Conservation (phyloP, 2,113 vertebrate genomes). For the Clinocottus analis region DNA sequence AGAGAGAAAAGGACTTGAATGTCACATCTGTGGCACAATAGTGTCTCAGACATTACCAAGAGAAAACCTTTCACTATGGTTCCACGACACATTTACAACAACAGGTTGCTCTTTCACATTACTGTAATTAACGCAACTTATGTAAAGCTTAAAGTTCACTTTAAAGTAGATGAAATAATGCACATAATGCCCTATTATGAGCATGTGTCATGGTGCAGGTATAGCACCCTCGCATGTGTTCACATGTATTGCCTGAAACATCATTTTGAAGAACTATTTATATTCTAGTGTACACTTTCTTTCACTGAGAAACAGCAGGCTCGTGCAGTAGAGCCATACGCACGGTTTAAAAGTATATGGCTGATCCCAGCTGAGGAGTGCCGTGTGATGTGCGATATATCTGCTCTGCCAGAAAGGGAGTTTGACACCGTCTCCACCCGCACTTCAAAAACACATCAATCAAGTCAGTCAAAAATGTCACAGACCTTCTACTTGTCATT, state of each 20-base stretch:
- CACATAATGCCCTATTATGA: background rate
- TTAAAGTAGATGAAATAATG: background rate
- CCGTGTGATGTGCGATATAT: constrained; percentile 60
- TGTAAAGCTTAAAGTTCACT: background rate
- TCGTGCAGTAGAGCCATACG: constrained; percentile 19
- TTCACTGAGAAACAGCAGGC: background rate
- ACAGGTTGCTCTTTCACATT: background rate
- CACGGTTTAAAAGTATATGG: constrained; percentile 35
- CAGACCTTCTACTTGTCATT: constrained; percentile 79
- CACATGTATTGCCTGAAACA: background rate
- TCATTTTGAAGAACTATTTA: background rate
- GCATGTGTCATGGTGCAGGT: background rate
- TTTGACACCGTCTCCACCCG: constrained; percentile 56
- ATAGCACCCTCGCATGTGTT: background rate
- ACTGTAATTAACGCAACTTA: constrained; percentile 2
- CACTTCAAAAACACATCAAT: constrained; percentile 84
- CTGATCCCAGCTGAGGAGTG: constrained; percentile 36
- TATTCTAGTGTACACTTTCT: background rate
- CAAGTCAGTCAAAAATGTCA: constrained; percentile 79
- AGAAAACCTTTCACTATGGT: constrained; percentile 28
- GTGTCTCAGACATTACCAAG: constrained; percentile 13
- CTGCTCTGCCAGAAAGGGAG: constrained; percentile 64
- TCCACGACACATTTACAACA: background rate
- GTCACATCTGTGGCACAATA: constrained; percentile 34
- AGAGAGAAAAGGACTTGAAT: constrained; percentile 42